phyloP scores from a whole-genome alignment of 2,113 vertebrate species.

The Chaenogobius annularis region DNA sequence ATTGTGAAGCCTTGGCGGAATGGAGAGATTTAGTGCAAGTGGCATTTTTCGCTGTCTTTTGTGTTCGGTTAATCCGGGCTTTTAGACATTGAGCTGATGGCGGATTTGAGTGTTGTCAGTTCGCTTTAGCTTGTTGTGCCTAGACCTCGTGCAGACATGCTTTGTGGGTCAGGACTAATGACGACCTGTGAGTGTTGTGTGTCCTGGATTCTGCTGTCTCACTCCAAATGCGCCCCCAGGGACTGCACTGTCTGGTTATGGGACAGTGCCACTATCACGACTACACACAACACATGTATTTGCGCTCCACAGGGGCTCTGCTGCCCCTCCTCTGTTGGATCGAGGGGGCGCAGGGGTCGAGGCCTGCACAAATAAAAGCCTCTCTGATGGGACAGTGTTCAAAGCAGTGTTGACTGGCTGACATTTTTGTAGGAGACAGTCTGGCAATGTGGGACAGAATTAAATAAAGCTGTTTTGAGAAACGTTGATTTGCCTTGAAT shows the following conservation, averaged over 20 bases:
- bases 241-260: neutral
- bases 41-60: slow-evolving; percentile 22
- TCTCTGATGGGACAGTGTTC: slow-evolving; percentile 1
- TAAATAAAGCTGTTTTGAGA: neutral
- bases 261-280: slow-evolving; percentile 21
- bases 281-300: slow-evolving; percentile 19
- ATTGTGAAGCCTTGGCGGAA: neutral
- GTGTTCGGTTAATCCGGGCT: slow-evolving; percentile 60
- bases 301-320: slow-evolving; percentile 38
- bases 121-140: slow-evolving; percentile 46
- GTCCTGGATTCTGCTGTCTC: slow-evolving; percentile 34
- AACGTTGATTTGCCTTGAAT: neutral
- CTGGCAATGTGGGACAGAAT: neutral
- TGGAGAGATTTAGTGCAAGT: slow-evolving; percentile 11
- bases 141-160: slow-evolving; percentile 60
- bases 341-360: slow-evolving; percentile 6
- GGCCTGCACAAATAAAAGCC: slow-evolving; percentile 52
- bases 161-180: slow-evolving; percentile 73
- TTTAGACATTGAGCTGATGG: slow-evolving; percentile 40
- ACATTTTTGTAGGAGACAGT: neutral
- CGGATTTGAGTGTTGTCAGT: slow-evolving; percentile 39
- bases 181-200: slow-evolving; percentile 42
- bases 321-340: slow-evolving; percentile 5
- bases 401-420: slow-evolving; percentile 1
- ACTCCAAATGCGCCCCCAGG: slow-evolving; percentile 18